Evolutionary conservation across 2,888 invertebrate species (phyloP), one percentile per base, ranked within the genome.

Genomic region (Tethea ocularis): DNA sequence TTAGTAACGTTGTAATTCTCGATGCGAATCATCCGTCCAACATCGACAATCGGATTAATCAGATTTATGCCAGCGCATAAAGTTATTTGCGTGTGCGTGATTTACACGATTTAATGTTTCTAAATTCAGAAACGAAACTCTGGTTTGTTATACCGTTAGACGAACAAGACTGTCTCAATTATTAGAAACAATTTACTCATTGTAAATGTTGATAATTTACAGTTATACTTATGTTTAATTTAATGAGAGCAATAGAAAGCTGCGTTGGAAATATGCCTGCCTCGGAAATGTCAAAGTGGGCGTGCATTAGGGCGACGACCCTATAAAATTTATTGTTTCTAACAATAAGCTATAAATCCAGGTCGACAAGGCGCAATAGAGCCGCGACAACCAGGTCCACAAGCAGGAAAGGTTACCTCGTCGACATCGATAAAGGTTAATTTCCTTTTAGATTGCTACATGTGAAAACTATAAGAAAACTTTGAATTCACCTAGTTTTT

Each of bases 301-400:
- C 71, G 72, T 66, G 65, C 60, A 59, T 58, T 66, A 70, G 76
- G 74, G 71, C 80, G 67, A 74, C 71, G 79, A 75, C 75, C 77
- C 75, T 77, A 75, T 80, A 80, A 76, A 82, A 76, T 81, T 77
- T 76, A 82, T 75, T 69, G 77, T 77, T 81, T 79, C 82, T 69
- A 81, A 84, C 83, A 87, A 84, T 85, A 82, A 75, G 75, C 74
- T 72, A 79, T 84, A 83, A 85, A 84, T 79, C 70, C 76, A 75
- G 81, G 83, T 75, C 79, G 69, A 68, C 69, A 69, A 62, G 62
- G 67, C 33, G 8, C 66, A 68, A 71, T 69, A 46, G 63, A 55
- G 60, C 60, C 56, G 56, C 63, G 57, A 65, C 60, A 22, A 36
- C 54, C 58, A 29, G 56, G 58, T 46, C 20, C 7, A 46, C 20